Conservation (phyloP, 2,888 invertebrate species). For the Erebia aethiops region DNA sequence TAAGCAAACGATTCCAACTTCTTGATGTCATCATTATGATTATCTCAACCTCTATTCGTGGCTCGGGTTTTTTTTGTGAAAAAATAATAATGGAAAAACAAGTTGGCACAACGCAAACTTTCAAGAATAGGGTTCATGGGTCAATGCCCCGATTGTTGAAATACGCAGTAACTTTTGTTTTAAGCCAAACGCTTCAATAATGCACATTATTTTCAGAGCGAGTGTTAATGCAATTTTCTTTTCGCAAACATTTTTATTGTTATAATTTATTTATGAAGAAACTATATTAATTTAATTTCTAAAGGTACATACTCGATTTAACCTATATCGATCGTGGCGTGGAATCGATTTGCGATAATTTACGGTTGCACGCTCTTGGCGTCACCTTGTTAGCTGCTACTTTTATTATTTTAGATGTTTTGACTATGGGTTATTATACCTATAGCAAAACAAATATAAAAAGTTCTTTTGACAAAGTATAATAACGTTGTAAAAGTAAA, state of each 20-base stretch:
- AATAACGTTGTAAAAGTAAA: no score
- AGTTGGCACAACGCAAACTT: not conserved
- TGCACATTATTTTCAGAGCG: no score
- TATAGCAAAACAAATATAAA: no score
- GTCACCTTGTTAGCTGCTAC: not conserved
- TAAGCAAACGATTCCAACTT: no score
- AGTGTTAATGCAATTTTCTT: no score
- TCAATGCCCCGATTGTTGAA: not conserved
- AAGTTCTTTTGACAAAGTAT: no score
- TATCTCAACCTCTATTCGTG: no score
- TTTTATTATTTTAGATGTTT: not conserved
- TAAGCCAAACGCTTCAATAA: not conserved
- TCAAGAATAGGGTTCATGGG: not conserved
- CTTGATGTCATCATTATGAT: no score
- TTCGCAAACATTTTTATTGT: no score
- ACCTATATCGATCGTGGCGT: not conserved
- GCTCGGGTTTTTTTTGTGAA: not conserved
- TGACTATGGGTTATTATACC: no score
- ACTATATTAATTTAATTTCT: no score
- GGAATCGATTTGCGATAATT: not conserved
- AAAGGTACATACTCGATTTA: constrained; percentile 5
- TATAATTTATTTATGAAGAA: no score
- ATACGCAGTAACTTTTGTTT: not conserved
- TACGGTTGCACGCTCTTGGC: not conserved
- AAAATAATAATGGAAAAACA: not conserved